Conservation (phyloP, 2,888 invertebrate species). For the Stegana nigrithorax region DNA sequence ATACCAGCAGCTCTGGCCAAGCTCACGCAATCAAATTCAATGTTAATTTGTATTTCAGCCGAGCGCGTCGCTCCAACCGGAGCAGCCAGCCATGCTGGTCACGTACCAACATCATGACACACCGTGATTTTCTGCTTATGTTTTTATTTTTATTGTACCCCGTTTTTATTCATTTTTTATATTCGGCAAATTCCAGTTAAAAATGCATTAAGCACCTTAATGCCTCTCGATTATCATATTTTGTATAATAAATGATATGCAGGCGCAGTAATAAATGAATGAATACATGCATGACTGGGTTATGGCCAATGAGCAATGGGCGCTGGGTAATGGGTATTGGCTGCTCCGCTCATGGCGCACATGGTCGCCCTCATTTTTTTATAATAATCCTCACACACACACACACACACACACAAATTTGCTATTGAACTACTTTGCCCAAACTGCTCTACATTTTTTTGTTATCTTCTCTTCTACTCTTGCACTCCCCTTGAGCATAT, state of each 20-base stretch:
- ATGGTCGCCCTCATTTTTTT: not conserved
- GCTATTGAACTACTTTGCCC: not conserved
- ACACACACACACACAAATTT: too few species aligned
- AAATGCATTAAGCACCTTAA: constrained; percentile 17
- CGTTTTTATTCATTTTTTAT: not conserved
- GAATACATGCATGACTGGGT: not conserved
- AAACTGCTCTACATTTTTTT: too few species aligned
- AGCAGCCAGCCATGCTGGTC: not conserved
- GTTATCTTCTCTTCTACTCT: too few species aligned
- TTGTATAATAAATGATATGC: not conserved
- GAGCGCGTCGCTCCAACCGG: not conserved
- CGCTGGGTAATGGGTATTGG: too few species aligned
- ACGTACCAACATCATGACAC: constrained; percentile 1
- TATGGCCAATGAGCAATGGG: too few species aligned
- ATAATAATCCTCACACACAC: not conserved
- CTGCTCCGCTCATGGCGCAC: not conserved
- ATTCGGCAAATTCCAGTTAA: constrained; percentile 5
- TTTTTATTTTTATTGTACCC: not conserved
- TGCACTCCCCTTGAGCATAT: too few species aligned
- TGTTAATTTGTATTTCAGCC: constrained; percentile 53
- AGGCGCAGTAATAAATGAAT: not conserved
- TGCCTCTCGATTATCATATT: constrained; percentile 1
- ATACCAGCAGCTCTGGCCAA: not conserved
- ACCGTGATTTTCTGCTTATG: not conserved
- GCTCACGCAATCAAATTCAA: constrained; percentile 53